These are phyloP conservation scores for Pelvicachromis taeniatus DNA, from an alignment of 2,113 vertebrate species.

Conservation along the genomic window DNA sequence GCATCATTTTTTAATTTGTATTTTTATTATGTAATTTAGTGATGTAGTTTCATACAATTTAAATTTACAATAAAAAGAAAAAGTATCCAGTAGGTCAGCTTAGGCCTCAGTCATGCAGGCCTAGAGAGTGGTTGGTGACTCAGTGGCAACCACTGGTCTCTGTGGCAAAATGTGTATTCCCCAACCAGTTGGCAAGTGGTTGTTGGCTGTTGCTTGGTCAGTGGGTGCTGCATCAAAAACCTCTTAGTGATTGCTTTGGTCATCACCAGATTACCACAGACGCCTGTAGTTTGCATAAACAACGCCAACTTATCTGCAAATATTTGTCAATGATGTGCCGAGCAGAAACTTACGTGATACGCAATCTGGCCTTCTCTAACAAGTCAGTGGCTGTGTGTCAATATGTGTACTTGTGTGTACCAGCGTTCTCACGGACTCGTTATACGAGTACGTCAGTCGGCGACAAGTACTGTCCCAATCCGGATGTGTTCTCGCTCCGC, in stretches of 20 bases:
- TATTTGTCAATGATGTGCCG: neutral
- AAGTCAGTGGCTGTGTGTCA: no score
- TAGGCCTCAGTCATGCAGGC: neutral
- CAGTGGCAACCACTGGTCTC: accelerated
- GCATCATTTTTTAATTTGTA: neutral
- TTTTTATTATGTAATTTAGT: neutral
- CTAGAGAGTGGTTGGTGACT: neutral
- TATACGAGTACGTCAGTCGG: no score
- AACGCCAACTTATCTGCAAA: neutral
- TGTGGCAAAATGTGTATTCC: neutral
- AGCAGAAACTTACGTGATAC: neutral
- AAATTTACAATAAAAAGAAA: no score
- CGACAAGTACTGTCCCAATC: no score
- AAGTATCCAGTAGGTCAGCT: no score
- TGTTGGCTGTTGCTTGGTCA: neutral
- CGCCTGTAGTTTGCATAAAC: accelerated
- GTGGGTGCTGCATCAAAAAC: neutral
- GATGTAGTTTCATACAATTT: neutral
- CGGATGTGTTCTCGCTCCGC: no score
- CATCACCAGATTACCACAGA: neutral
- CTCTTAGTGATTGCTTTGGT: neutral
- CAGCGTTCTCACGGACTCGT: no score
- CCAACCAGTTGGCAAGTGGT: neutral
- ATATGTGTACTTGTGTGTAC: no score
- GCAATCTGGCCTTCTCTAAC: neutral